phyloP scores from a whole-genome alignment of 2,797 vertebrate species.

The Eptatretus atami region DNA sequence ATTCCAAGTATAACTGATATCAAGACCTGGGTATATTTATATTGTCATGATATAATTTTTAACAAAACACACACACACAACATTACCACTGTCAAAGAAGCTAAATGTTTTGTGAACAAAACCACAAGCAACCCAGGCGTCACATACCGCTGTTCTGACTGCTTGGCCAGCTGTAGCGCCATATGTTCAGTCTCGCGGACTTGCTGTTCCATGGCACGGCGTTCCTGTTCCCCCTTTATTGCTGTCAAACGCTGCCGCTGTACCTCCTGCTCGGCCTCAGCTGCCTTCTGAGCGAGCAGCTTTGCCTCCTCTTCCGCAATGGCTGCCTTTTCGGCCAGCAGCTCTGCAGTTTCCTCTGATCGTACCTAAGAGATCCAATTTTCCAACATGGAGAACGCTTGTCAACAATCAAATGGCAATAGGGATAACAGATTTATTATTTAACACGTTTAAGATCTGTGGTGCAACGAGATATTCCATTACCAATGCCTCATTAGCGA shows the following conservation, averaged over 20 bases:
- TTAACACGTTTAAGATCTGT: background rate
- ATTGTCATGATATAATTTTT: no score
- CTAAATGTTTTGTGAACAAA: background rate
- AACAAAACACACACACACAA: no score
- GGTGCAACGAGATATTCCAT: slow-evolving; percentile 11
- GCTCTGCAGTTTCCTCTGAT: slow-evolving; percentile 52
- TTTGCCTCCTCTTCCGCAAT: slow-evolving; percentile 72
- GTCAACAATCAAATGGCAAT: background rate
- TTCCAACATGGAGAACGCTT: no score
- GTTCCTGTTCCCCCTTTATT: slow-evolving; percentile 60
- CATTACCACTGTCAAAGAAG: background rate
- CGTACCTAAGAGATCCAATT: slow-evolving; percentile 19
- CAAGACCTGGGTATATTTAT: no score
- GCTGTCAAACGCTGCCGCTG: slow-evolving; percentile 45
- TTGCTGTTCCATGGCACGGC: slow-evolving; percentile 69
- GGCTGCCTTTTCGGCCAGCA: slow-evolving; percentile 68
- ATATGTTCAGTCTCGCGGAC: slow-evolving; percentile 63
- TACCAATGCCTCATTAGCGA: slow-evolving; percentile 56
- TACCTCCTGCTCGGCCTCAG: slow-evolving; percentile 53
- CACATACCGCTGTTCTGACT: slow-evolving; percentile 42
- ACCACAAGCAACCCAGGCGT: no score
- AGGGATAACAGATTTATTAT: background rate
- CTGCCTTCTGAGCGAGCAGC: slow-evolving; percentile 57
- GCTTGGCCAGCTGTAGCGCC: slow-evolving; percentile 54
- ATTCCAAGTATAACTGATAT: no score